These are phyloP conservation scores for Stenopsyche tienmushanensis DNA, from an alignment of 1,140 invertebrate species.

Conservation along the genomic window DNA sequence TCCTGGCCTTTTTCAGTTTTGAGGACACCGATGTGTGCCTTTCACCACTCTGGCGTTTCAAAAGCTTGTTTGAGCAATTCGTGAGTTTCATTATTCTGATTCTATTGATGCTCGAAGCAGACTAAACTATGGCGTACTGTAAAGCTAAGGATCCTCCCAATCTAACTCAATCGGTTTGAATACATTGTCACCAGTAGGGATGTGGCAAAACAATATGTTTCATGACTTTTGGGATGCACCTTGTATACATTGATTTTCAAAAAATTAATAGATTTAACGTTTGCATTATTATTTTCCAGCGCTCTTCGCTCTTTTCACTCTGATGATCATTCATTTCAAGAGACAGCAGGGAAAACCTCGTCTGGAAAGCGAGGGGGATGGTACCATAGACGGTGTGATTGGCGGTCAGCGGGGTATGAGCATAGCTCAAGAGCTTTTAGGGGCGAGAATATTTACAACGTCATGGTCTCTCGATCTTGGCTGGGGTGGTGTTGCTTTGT, in stretches of 20 bases:
- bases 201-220: too few species aligned
- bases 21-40: too few species aligned
- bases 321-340: conserved; percentile 89
- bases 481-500: conserved; percentile 78
- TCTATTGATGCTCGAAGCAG: too few species aligned
- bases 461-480: conserved; percentile 83
- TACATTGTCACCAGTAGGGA: too few species aligned
- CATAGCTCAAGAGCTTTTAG: conserved; percentile 51
- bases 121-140: too few species aligned
- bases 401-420: conserved; percentile 46
- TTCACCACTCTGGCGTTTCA: too few species aligned
- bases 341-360: conserved; percentile 67
- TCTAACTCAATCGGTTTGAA: not conserved
- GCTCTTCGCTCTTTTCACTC: conserved; percentile 82
- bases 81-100: too few species aligned
- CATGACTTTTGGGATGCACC: too few species aligned
- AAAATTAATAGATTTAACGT: not conserved
- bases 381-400: conserved; percentile 70
- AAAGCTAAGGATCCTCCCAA: too few species aligned
- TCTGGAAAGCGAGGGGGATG: conserved; percentile 55
- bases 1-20: too few species aligned
- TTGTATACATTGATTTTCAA: not conserved
- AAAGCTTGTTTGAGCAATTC: too few species aligned
- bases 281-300: conserved; percentile 60
- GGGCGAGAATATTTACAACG: conserved; percentile 70